These are phyloP conservation scores for Lathronympha strigana DNA, from an alignment of 2,888 invertebrate species.

Conservation along the genomic window DNA sequence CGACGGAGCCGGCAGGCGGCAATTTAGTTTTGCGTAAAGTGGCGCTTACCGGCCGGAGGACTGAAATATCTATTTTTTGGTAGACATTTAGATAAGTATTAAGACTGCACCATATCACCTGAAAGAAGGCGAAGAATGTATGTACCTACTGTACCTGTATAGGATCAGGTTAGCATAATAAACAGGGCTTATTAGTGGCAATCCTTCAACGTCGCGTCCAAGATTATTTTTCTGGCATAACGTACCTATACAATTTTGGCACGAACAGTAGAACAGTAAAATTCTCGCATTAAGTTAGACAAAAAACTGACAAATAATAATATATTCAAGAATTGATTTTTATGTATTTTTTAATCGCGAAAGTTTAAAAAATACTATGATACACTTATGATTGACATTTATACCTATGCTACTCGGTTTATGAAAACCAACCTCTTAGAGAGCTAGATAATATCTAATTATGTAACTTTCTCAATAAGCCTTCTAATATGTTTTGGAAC, in stretches of 20 bases:
- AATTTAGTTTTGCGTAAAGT: no score
- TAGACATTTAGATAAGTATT: no score
- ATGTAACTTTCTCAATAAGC: constrained; percentile 11
- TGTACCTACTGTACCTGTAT: no score
- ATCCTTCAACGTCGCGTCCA: background rate
- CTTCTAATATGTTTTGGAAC: constrained; percentile 10
- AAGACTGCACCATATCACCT: no score
- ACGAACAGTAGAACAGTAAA: constrained; percentile 19
- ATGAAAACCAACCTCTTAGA: constrained; percentile 30
- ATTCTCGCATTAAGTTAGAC: background rate
- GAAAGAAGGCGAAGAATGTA: no score
- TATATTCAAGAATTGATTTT: background rate
- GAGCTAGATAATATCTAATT: constrained; percentile 35
- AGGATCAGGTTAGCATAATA: no score
- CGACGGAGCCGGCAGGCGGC: no score
- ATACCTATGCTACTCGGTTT: constrained; percentile 25
- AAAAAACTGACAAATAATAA: background rate
- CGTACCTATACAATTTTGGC: constrained; percentile 34
- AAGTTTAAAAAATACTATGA: background rate
- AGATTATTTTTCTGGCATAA: constrained; percentile 3
- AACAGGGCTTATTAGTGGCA: background rate
- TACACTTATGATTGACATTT: constrained; percentile 11
- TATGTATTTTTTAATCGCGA: background rate
- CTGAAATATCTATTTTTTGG: no score
- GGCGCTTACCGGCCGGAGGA: no score